A percentile compares a stretch with the other conserved stretches of the same genome.
Evolutionary conservation across 2,797 vertebrate species (phyloP).

Genomic region (Cottoperca gobio): DNA sequence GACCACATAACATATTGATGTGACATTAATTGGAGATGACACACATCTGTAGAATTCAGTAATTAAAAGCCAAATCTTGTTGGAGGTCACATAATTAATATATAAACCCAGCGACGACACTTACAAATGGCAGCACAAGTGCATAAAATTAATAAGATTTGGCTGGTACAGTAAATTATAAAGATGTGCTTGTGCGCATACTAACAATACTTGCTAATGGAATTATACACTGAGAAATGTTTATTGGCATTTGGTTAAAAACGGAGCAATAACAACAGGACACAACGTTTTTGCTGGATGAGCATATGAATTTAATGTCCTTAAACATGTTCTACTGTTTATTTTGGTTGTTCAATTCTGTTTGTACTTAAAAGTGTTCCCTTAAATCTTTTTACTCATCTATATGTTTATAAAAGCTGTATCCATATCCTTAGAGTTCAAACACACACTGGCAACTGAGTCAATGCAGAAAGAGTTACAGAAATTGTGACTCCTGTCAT

Average conservation of each 20-base stretch:
- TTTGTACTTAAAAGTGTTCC: no score
- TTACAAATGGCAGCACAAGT: conserved; percentile 39
- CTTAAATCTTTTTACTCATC: no score
- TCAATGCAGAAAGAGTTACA: background rate
- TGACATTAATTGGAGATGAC: conserved; percentile 63
- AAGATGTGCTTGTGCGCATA: conserved; percentile 27
- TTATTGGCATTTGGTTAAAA: conserved; percentile 1
- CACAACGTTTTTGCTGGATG: background rate
- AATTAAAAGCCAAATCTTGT: conserved; percentile 57
- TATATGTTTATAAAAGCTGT: conserved; percentile 9
- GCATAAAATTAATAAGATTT: conserved; percentile 29
- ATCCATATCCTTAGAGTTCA: background rate
- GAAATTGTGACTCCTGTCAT: background rate
- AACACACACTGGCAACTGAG: background rate
- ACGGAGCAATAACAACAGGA: conserved; percentile 10
- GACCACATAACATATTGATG: conserved; percentile 61
- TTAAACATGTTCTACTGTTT: background rate
- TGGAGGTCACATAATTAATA: conserved; percentile 71
- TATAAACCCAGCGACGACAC: conserved; percentile 52
- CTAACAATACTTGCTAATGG: background rate
- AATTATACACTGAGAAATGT: background rate
- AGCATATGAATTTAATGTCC: conserved; percentile 2
- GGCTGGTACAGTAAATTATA: conserved; percentile 27
- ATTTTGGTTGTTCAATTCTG: conserved; percentile 15
- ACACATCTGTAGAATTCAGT: conserved; percentile 49